Evolutionary conservation across 2,888 invertebrate species (phyloP).

Genomic region (Nemotelus pantherinus): DNA sequence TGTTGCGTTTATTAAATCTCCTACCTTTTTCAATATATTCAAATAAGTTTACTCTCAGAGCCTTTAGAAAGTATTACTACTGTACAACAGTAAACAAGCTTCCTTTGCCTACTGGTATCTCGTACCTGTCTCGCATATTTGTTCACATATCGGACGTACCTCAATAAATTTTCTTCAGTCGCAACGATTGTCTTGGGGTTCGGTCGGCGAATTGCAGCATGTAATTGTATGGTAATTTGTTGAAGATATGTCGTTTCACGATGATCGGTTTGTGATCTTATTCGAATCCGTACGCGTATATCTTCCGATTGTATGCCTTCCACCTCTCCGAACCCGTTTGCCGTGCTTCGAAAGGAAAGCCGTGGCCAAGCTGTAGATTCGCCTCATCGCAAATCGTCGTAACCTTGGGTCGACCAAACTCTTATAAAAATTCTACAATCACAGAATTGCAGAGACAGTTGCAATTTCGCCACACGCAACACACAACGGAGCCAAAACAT

Average conservation of each 20-base stretch:
- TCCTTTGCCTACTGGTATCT: constrained; percentile 5
- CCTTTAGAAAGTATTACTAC: too few relatives aligned
- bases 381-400: too few relatives aligned
- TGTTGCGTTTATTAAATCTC: too few relatives aligned
- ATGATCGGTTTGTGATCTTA: constrained; percentile 42
- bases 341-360: too few relatives aligned
- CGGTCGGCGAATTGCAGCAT: constrained; percentile 41
- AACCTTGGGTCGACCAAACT: too few relatives aligned
- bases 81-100: too few relatives aligned
- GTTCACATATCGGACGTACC: constrained; percentile 37
- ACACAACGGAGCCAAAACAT: constrained; percentile 12
- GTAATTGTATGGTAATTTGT: constrained; percentile 45
- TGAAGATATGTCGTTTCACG: constrained; percentile 39
- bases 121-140: constrained; percentile 35
- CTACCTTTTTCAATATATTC: too few relatives aligned
- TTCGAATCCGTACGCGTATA: constrained; percentile 21
- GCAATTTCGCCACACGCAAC: constrained; percentile 26
- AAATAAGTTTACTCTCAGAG: too few relatives aligned
- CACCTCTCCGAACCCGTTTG: too few relatives aligned
- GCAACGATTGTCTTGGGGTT: constrained; percentile 31
- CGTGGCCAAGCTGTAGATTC: too few relatives aligned
- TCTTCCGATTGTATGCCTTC: neutral
- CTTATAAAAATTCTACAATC: too few relatives aligned
- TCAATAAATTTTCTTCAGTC: constrained; percentile 42
- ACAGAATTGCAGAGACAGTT: neutral